Percentiles rank a stretch among this genome's conserved stretches.
Evolutionary conservation across 2,888 invertebrate genomes (phyloP).

Genomic region (Actias luna): DNA sequence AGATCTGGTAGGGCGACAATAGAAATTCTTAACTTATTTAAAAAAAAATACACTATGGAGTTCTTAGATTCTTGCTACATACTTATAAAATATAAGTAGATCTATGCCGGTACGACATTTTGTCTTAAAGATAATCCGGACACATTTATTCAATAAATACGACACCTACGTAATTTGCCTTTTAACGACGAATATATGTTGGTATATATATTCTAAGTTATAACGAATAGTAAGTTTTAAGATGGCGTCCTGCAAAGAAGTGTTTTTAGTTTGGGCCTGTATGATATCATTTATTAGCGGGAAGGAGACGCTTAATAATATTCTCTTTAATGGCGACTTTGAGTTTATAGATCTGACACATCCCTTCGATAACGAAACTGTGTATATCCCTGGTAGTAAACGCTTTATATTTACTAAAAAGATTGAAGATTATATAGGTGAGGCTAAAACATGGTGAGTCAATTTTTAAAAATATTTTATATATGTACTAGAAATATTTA

Average conservation of each 20-base stretch:
- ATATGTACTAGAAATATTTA: background rate
- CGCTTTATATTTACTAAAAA: constrained; percentile 51
- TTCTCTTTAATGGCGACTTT: constrained; percentile 50
- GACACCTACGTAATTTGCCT: background rate
- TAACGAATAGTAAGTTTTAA: constrained; percentile 23
- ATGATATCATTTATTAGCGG: constrained; percentile 23
- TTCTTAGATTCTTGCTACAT: no score
- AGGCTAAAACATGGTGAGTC: constrained; percentile 51
- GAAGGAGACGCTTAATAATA: constrained; percentile 37
- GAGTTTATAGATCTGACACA: constrained; percentile 60
- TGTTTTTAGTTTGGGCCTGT: constrained; percentile 23
- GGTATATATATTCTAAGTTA: no score
- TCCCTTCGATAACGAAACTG: constrained; percentile 49
- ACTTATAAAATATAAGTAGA: no score
- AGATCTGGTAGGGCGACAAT: no score
- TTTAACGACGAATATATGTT: background rate
- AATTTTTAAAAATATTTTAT: background rate
- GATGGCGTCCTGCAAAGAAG: constrained; percentile 35
- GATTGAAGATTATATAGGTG: constrained; percentile 26
- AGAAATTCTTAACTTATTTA: no score
- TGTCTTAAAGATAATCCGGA: background rate
- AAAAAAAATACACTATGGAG: no score
- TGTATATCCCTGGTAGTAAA: constrained; percentile 49
- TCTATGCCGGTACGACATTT: no score
- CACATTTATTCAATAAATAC: background rate